Evolutionary conservation across 2,113 vertebrate species (phyloP), one percentile per base, ranked within the genome.

Genomic region (Canis aureus): DNA sequence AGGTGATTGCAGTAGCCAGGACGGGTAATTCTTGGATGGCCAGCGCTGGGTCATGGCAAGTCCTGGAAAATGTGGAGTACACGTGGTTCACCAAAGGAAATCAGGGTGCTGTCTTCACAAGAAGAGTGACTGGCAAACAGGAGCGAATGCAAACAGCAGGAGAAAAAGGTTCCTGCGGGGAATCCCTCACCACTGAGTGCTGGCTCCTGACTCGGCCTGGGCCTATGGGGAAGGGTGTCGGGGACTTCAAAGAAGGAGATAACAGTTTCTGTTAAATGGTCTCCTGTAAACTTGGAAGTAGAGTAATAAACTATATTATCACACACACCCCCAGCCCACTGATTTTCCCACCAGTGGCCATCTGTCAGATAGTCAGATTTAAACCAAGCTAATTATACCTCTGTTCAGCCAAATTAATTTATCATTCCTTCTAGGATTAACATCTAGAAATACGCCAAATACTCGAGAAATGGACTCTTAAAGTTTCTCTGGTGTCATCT

Each of bases 381-480:
- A 91, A 67, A 83, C 59, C 84, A 74, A 82, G 59, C 3, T 80
- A 88, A 86, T 76, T 92, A 3, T 76, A 32, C 64, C 90, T 66
- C 49, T 53, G 66, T 35, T 74, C 71, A 95, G 38, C 5, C 29
- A 98, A 97, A 95, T 13, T 62, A 60, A 85, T 95, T 69, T 95
- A 38, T 19, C 97, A 97, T 96, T 96, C 85, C 97, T 57, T 91
- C 23, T 96, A 88, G 71, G 27, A 55, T 17, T 90, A 38, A 67
- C 55, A 76, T 66, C 78, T 62, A 11, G n/a, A 67, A 96, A 64
- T 49, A 89, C 25, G 85, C 81, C 93, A 90, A 90, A 86, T 38
- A 23, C 11, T 82, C 73, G 38, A 82, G 59, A 89, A 86, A 95
- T 91, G 25, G n/a, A 53, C 78, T 67, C 19, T 9, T 69, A 29